Evolutionary conservation across 2,888 invertebrate genomes (phyloP).

Genomic region (Catocala nupta): DNA sequence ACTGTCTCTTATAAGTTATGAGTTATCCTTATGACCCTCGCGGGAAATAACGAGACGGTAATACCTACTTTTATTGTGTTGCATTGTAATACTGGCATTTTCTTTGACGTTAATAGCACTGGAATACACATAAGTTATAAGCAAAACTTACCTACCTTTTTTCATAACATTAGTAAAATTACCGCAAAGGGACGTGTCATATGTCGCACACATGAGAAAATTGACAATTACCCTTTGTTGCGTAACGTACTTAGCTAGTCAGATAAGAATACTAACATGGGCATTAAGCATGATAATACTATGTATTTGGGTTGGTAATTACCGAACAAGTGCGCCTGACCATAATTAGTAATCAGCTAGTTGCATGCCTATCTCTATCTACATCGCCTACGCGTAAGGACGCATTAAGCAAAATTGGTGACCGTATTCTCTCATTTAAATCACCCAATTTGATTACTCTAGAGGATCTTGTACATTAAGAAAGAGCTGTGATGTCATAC

Average conservation of each 20-base stretch:
- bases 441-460: slow-evolving; percentile 3
- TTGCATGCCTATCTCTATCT: slow-evolving; percentile 17
- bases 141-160: too few species aligned
- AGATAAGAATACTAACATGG: slow-evolving; percentile 61
- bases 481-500: too few species aligned
- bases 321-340: slow-evolving; percentile 43
- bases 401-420: slow-evolving; percentile 16
- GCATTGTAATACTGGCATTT: too few species aligned
- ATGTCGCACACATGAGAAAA: not conserved
- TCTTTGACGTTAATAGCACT: too few species aligned
- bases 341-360: slow-evolving; percentile 44
- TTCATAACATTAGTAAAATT: too few species aligned
- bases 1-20: too few species aligned
- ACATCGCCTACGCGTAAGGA: not conserved
- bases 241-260: slow-evolving; percentile 47
- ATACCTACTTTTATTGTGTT: too few species aligned
- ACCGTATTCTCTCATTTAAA: slow-evolving; percentile 3
- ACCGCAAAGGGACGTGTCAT: too few species aligned
- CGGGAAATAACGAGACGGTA: too few species aligned
- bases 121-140: too few species aligned
- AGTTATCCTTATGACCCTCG: too few species aligned
- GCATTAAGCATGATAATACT: slow-evolving; percentile 70
- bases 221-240: slow-evolving; percentile 17
- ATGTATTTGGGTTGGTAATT: slow-evolving; percentile 65
- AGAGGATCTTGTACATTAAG: too few species aligned